phyloP scores from a whole-genome alignment of 2,888 invertebrate species.

The Meloe dianella region DNA sequence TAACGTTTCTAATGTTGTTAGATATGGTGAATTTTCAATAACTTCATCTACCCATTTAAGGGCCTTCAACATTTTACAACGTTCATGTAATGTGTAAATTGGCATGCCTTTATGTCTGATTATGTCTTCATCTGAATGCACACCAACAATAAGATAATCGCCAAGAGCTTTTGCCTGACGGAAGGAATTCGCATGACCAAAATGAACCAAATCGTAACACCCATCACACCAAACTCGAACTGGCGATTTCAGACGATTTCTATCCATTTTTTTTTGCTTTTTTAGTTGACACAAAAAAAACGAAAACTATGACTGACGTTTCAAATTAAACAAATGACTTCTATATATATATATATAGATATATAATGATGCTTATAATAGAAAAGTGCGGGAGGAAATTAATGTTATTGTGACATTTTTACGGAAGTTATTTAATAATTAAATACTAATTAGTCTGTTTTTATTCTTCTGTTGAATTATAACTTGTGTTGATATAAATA shows the following conservation, averaged over 20 bases:
- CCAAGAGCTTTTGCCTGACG: conserved; percentile 97
- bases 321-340: conserved; percentile 4
- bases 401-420: neutral
- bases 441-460: neutral
- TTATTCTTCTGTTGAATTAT: neutral
- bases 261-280: neutral
- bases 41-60: conserved; percentile 99
- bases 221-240: conserved; percentile 87
- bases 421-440: conserved; percentile 8
- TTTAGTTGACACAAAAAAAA: neutral
- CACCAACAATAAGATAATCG: conserved; percentile 91
- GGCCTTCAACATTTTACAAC: conserved; percentile 94
- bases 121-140: conserved; percentile 98
- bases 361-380: neutral
- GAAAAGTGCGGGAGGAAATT: neutral
- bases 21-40: conserved; percentile 96
- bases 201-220: conserved; percentile 99
- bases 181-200: conserved; percentile 98
- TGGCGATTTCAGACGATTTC: conserved; percentile 51
- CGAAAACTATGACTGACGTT: neutral
- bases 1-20: conserved; percentile 93
- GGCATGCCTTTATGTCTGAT: conserved; percentile 97
- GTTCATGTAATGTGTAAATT: conserved; percentile 90
- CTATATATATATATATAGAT: neutral
- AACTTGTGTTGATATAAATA: neutral